These are phyloP conservation scores for Haliclystus octoradiatus DNA, from an alignment of 30 jellyfish, hydroid and myxozoan genomes.

Conservation along the genomic window DNA sequence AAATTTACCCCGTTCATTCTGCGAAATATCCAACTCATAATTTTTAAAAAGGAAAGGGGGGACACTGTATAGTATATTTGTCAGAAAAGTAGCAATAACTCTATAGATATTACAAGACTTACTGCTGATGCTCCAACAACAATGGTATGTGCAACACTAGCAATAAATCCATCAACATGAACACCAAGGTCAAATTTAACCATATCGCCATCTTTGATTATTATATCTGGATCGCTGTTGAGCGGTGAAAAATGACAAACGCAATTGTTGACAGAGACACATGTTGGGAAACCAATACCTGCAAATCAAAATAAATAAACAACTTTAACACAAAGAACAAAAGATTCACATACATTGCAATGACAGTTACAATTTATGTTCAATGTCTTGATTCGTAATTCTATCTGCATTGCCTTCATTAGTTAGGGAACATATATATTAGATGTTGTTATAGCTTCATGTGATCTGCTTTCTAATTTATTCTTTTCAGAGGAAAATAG, in stretches of 20 bases:
- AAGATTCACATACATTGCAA: background rate
- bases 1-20: too few relatives aligned
- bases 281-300: constrained; percentile 99
- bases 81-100: too few relatives aligned
- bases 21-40: too few relatives aligned
- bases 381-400: too few relatives aligned
- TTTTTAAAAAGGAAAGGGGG: too few relatives aligned
- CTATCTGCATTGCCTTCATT: too few relatives aligned
- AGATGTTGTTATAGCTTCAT: background rate
- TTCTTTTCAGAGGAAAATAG: too few relatives aligned
- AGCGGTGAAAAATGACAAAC: constrained; percentile 99
- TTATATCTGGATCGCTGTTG: constrained; percentile 79
- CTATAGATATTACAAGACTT: too few relatives aligned
- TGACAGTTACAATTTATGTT: background rate
- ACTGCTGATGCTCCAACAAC: constrained; percentile 98
- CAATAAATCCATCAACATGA: constrained; percentile 98
- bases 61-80: too few relatives aligned
- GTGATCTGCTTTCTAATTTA: background rate
- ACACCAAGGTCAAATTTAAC: constrained; percentile 97
- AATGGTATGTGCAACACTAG: constrained; percentile 92
- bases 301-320: background rate
- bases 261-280: constrained; percentile 89
- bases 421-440: too few relatives aligned
- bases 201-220: constrained; percentile 77
- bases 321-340: background rate